Evolutionary conservation across 2,888 invertebrate species (phyloP).

Genomic region (Teinopalpus imperialis): DNA sequence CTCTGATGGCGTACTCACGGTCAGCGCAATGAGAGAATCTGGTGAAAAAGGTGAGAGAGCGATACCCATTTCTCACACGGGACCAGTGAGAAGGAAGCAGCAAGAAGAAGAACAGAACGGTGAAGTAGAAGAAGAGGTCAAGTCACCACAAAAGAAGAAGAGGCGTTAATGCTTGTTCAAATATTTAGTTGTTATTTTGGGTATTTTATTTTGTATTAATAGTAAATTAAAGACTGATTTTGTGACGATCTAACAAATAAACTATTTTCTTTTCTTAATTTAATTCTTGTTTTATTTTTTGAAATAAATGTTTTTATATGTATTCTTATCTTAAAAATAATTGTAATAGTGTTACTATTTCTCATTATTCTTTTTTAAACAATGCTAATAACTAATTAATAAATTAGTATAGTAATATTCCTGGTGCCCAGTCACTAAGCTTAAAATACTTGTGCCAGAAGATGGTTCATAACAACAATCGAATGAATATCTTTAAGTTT

Average conservation of each 20-base stretch:
- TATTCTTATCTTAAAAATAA: no score
- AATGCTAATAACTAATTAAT: no score
- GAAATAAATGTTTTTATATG: no score
- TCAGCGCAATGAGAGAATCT: conserved; percentile 81
- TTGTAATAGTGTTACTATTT: no score
- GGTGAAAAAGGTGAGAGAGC: conserved; percentile 66
- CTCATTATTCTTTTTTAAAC: no score
- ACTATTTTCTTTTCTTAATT: no score
- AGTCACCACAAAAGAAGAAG: conserved; percentile 63
- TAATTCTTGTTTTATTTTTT: no score
- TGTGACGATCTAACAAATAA: conserved; percentile 3
- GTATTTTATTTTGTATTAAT: conserved; percentile 2
- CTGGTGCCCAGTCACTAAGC: no score
- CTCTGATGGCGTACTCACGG: conserved; percentile 88
- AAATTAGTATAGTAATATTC: no score
- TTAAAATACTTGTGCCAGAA: no score
- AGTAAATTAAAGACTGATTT: conserved; percentile 18
- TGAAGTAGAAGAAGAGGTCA: conserved; percentile 36
- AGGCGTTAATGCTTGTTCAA: conserved; percentile 42
- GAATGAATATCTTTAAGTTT: no score
- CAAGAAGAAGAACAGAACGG: conserved; percentile 43
- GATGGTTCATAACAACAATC: no score
- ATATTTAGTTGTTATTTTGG: conserved; percentile 10
- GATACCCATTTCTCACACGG: conserved; percentile 84
- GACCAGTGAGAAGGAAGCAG: conserved; percentile 76